Conservation (phyloP, 2,888 invertebrate genomes). For the Nasonovia ribisnigri region DNA sequence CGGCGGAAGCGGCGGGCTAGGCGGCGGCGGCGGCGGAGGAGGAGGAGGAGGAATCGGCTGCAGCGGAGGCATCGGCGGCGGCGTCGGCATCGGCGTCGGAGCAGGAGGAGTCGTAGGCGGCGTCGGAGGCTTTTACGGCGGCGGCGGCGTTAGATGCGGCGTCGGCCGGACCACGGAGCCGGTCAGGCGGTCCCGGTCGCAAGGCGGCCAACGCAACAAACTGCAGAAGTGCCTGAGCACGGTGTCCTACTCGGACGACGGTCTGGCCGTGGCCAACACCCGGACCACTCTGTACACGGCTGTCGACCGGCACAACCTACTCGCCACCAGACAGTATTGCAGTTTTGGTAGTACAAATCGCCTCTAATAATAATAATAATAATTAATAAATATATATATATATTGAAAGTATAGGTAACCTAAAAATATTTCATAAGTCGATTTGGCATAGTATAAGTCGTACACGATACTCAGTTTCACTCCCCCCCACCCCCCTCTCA, state of each 20-base stretch:
- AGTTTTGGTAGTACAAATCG: constrained; percentile 89
- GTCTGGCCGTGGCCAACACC: constrained; percentile 70
- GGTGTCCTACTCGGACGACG: constrained; percentile 82
- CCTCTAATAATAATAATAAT: constrained; percentile 53
- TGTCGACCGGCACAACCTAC: constrained; percentile 74
- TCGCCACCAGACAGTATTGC: constrained; percentile 92
- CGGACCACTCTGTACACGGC: constrained; percentile 71
- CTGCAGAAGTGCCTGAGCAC: constrained; percentile 93
- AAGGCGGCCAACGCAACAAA: constrained; percentile 88
- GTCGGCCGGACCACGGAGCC: constrained; percentile 72
- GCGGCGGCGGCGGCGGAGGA: background rate
- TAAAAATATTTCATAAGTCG: background rate
- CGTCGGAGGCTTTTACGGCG: constrained; percentile 68
- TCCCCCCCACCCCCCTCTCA: background rate
- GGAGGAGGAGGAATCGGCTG: constrained; percentile 20
- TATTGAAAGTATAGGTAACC: background rate
- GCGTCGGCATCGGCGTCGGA: background rate
- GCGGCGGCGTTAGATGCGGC: constrained; percentile 22
- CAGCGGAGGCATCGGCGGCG: constrained; percentile 22
- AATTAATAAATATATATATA: background rate
- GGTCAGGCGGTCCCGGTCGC: constrained; percentile 89
- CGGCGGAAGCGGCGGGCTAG: constrained; percentile 13
- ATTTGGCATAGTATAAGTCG: background rate
- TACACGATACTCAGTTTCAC: background rate
- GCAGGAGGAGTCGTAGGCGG: constrained; percentile 58